Evolutionary conservation across 2,113 vertebrate genomes (phyloP).

Genomic region (Myrmophylax atrothorax): DNA sequence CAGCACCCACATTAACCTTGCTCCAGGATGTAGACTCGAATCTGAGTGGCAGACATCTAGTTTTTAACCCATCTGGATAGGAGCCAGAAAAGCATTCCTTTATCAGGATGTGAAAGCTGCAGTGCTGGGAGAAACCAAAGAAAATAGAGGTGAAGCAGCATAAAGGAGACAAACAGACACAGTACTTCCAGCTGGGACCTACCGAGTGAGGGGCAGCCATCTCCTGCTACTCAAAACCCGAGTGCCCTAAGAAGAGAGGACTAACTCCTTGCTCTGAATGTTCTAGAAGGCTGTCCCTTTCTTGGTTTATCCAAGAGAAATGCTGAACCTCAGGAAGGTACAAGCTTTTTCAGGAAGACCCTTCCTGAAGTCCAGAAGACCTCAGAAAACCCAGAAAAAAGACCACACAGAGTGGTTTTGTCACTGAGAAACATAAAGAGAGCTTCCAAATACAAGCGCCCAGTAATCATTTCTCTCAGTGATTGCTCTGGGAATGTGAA

Average conservation of each 20-base stretch:
- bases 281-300: background rate
- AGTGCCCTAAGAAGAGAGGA: background rate
- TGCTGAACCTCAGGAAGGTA: background rate
- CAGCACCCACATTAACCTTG: background rate
- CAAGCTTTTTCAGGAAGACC: background rate
- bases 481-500: background rate
- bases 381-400: background rate
- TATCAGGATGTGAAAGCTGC: background rate
- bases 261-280: background rate
- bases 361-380: background rate
- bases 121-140: background rate
- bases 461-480: background rate
- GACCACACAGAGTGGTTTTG: background rate
- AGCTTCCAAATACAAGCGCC: background rate
- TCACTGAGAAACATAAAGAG: background rate
- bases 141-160: background rate
- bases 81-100: background rate
- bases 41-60: background rate
- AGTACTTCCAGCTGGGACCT: background rate
- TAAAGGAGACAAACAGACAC: background rate
- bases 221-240: background rate
- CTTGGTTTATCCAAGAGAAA: background rate
- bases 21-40: background rate
- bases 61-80: background rate
- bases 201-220: accelerated